phyloP scores from a whole-genome alignment of 2,888 invertebrate genomes.

The Hemicrepidius hirtus region DNA sequence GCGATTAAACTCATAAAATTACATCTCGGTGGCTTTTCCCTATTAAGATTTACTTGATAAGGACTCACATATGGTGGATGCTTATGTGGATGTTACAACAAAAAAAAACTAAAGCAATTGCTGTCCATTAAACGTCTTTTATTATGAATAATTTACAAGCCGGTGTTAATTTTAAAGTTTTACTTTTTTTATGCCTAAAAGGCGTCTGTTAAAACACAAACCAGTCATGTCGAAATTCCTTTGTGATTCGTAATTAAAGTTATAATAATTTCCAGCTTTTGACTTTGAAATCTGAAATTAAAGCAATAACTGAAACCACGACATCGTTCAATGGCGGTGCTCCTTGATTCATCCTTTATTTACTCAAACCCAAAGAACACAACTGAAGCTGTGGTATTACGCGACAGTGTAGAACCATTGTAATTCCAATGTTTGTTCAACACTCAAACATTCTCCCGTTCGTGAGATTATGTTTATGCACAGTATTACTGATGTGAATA shows the following conservation, averaged over 20 bases:
- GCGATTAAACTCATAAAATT: conserved; percentile 44
- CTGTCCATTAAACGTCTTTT: conserved; percentile 20
- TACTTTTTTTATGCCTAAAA: neutral
- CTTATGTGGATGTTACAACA: conserved; percentile 3
- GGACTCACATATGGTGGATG: conserved; percentile 11
- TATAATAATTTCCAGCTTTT: neutral
- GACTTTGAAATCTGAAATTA: conserved; percentile 3
- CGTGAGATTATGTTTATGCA: conserved; percentile 65
- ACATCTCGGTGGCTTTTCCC: conserved; percentile 38
- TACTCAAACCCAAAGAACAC: conserved; percentile 44
- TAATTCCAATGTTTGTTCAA: conserved; percentile 63
- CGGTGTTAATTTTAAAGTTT: conserved; percentile 1
- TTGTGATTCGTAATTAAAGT: neutral
- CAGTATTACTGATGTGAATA: conserved; percentile 64
- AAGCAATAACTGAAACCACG: conserved; percentile 18
- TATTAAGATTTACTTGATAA: conserved; percentile 42
- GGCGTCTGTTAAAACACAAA: neutral
- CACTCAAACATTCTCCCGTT: conserved; percentile 61
- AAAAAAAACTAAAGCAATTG: conserved; percentile 14
- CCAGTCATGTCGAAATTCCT: conserved; percentile 1
- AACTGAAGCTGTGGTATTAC: conserved; percentile 48
- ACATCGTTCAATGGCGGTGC: conserved; percentile 21
- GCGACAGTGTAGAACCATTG: conserved; percentile 54
- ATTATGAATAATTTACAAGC: conserved; percentile 9
- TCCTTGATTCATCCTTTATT: conserved; percentile 43